Conservation (phyloP, 1,140 invertebrate species). For the Dendrolimus punctatus region DNA sequence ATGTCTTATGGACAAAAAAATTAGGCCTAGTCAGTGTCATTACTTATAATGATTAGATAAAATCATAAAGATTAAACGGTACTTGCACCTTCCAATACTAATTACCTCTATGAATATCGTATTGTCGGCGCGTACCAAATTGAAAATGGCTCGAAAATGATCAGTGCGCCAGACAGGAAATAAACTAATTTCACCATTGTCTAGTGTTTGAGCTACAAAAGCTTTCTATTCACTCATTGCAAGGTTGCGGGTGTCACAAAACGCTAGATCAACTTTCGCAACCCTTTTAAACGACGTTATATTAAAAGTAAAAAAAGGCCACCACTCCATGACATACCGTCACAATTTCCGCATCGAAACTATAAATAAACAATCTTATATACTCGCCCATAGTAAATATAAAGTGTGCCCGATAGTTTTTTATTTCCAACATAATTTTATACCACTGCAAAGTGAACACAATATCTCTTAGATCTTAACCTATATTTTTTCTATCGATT, state of each 20-base stretch:
- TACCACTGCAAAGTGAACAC: constrained; percentile 48
- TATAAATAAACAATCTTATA: constrained; percentile 61
- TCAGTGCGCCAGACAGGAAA: constrained; percentile 31
- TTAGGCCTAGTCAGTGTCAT: too few species aligned
- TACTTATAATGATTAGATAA: too few species aligned
- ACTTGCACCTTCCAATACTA: constrained; percentile 18
- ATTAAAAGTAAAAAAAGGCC: constrained; percentile 57
- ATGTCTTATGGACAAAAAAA: too few species aligned
- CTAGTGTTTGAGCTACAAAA: constrained; percentile 40
- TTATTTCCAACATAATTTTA: constrained; percentile 36
- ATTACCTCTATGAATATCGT: constrained; percentile 14
- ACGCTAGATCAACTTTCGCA: constrained; percentile 56
- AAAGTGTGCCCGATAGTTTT: constrained; percentile 31
- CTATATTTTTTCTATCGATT: constrained; percentile 69
- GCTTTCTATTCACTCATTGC: constrained; percentile 60
- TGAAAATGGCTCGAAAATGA: neutral
- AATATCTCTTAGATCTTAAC: constrained; percentile 65
- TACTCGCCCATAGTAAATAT: constrained; percentile 34
- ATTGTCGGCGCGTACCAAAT: neutral
- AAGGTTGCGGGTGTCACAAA: constrained; percentile 61
- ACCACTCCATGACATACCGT: constrained; percentile 58
- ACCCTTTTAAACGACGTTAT: constrained; percentile 49
- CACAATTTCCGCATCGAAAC: constrained; percentile 52
- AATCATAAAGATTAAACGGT: too few species aligned
- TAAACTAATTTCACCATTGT: constrained; percentile 49